Percentiles rank a stretch among this genome's conserved stretches.
Conservation (phyloP, 1,140 invertebrate genomes). For the Drepana arcuata region DNA sequence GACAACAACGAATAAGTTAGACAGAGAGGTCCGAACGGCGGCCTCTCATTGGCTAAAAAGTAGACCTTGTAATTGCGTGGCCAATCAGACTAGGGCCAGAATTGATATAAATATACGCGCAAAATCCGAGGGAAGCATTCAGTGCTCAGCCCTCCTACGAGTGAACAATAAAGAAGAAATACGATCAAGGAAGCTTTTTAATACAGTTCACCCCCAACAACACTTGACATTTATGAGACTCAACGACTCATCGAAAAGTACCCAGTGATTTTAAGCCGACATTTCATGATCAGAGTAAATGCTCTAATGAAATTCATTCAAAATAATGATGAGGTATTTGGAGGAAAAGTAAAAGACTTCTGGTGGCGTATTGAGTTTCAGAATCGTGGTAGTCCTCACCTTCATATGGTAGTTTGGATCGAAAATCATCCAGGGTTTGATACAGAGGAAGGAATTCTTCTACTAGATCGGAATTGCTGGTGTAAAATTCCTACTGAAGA, state of each 20-base stretch:
- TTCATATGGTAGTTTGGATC: constrained; percentile 25
- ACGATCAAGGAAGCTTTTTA: too few relatives aligned
- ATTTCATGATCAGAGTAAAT: constrained; percentile 42
- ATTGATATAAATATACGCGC: too few relatives aligned
- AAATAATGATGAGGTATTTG: constrained; percentile 16
- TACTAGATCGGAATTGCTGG: constrained; percentile 7
- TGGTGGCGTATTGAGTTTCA: constrained; percentile 29
- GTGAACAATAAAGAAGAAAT: too few relatives aligned
- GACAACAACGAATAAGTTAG: too few relatives aligned
- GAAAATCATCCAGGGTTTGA: constrained; percentile 14
- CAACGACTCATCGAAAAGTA: constrained; percentile 28
- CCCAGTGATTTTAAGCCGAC: constrained; percentile 35
- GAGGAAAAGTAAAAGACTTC: constrained; percentile 18
- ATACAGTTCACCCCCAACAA: too few relatives aligned
- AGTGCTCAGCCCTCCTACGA: too few relatives aligned
- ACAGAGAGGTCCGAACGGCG: too few relatives aligned
- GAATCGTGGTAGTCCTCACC: constrained; percentile 25
- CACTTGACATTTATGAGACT: too few relatives aligned
- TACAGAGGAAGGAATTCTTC: constrained; percentile 12
- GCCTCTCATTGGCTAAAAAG: too few relatives aligned
- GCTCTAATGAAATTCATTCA: constrained; percentile 33
- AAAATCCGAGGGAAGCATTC: too few relatives aligned
- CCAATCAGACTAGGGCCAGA: too few relatives aligned
- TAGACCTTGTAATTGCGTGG: too few relatives aligned
- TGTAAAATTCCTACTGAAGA: constrained; percentile 8